A percentile compares a stretch with the other conserved stretches of the same genome.
These are phyloP conservation scores for Dromococcyx pavoninus DNA, from an alignment of 2,797 vertebrate genomes.

Conservation along the genomic window DNA sequence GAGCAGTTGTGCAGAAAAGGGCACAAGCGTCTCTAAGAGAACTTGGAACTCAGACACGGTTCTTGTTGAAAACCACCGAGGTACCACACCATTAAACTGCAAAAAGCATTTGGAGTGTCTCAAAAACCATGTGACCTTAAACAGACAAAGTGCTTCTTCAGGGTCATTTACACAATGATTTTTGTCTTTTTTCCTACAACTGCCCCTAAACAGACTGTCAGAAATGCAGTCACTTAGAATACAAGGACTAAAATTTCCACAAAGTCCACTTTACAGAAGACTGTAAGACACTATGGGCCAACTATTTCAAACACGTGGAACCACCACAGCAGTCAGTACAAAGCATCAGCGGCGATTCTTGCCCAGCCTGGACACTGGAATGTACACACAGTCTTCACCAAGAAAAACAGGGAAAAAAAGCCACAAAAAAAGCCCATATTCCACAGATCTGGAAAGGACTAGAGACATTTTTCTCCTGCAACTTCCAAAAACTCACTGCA, in stretches of 20 bases:
- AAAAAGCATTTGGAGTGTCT: not conserved
- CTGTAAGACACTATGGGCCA: accelerated
- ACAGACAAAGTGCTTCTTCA: not conserved
- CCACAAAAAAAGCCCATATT: not conserved
- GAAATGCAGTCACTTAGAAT: not conserved
- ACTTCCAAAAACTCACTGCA: not conserved
- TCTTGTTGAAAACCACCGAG: not conserved
- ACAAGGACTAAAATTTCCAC: not conserved
- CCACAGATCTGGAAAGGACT: not conserved
- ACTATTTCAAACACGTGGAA: not conserved
- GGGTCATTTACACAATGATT: not conserved
- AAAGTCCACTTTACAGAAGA: not conserved
- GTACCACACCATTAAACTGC: not conserved
- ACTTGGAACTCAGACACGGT: not conserved
- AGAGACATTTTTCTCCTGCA: not conserved
- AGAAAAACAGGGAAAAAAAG: not conserved
- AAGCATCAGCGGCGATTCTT: not conserved
- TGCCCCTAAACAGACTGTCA: not conserved
- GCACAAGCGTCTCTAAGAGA: not conserved
- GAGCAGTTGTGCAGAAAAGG: constrained; percentile 2
- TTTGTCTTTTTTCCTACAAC: not conserved
- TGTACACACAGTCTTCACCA: not conserved
- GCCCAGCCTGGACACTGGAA: not conserved
- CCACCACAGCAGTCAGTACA: not conserved
- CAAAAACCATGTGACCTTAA: not conserved